Evolutionary conservation across 2,888 invertebrate genomes (phyloP).

Genomic region (Agrenia bidenticulata): DNA sequence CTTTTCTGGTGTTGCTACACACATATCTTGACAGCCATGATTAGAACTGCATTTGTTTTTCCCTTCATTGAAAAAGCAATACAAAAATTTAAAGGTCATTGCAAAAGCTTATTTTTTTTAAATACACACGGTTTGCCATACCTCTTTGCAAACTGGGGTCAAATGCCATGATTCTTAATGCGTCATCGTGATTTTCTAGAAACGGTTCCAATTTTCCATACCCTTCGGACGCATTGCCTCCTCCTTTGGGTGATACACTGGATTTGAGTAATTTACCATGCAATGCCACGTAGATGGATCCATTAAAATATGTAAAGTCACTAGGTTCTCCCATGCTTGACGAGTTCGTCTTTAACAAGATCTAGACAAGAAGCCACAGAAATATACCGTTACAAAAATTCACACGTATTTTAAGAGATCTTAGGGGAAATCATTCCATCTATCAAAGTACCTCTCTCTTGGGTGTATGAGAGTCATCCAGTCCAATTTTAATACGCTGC

Average conservation of each 20-base stretch:
- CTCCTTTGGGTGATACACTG: slow-evolving; percentile 60
- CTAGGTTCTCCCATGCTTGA: slow-evolving; percentile 65
- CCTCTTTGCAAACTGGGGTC: slow-evolving; percentile 63
- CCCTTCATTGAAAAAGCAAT: slow-evolving; percentile 48
- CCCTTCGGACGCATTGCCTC: not conserved
- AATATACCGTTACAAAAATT: too few species aligned
- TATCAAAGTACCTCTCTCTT: slow-evolving; percentile 25
- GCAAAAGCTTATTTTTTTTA: slow-evolving; percentile 28
- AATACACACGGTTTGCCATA: too few species aligned
- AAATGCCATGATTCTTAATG: slow-evolving; percentile 65
- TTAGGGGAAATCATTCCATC: too few species aligned
- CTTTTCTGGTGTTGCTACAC: slow-evolving; percentile 64
- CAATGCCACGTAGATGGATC: slow-evolving; percentile 61
- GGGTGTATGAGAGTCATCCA: slow-evolving; percentile 53
- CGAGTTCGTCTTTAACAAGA: slow-evolving; percentile 59
- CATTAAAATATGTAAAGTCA: slow-evolving; percentile 67
- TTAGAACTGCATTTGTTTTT: slow-evolving; percentile 58
- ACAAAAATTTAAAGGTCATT: not conserved
- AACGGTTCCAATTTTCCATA: too few species aligned
- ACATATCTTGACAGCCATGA: slow-evolving; percentile 68
- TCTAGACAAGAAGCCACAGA: too few species aligned
- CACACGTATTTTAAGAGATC: too few species aligned
- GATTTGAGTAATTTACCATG: slow-evolving; percentile 68
- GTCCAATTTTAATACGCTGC: slow-evolving; percentile 65
- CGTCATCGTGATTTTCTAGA: slow-evolving; percentile 25